phyloP scores from a whole-genome alignment of 2,797 vertebrate genomes.

The Anomalospiza imberbis region DNA sequence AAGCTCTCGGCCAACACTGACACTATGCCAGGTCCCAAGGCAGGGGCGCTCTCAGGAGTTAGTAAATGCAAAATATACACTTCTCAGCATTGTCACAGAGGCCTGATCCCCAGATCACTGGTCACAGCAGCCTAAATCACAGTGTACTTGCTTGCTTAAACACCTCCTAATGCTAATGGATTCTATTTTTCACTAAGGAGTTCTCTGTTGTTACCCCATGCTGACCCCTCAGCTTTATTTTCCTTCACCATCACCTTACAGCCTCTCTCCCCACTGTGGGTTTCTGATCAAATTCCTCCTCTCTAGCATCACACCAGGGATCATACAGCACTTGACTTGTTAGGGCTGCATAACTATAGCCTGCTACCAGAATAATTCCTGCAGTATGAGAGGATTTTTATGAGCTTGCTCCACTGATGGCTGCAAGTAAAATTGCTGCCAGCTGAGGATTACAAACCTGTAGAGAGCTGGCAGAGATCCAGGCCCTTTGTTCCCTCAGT shows the following conservation, averaged over 20 bases:
- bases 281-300: neutral
- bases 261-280: neutral
- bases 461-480: slow-evolving; percentile 9
- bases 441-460: neutral
- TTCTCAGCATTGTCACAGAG: neutral
- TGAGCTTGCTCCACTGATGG: neutral
- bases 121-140: neutral
- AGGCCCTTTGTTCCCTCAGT: neutral
- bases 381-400: neutral
- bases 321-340: neutral
- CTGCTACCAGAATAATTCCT: neutral
- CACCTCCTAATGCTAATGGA: neutral
- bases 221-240: neutral
- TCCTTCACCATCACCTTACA: neutral
- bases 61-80: fast-evolving
- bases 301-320: neutral
- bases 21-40: fast-evolving
- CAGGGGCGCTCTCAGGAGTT: neutral
- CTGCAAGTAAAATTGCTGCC: neutral
- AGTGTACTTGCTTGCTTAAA: neutral
- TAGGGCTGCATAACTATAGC: neutral
- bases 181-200: neutral
- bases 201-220: neutral
- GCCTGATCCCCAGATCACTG: neutral
- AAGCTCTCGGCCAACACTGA: neutral